Evolutionary conservation across 2,797 vertebrate genomes (phyloP).

Genomic region (Amazona ochrocephala): DNA sequence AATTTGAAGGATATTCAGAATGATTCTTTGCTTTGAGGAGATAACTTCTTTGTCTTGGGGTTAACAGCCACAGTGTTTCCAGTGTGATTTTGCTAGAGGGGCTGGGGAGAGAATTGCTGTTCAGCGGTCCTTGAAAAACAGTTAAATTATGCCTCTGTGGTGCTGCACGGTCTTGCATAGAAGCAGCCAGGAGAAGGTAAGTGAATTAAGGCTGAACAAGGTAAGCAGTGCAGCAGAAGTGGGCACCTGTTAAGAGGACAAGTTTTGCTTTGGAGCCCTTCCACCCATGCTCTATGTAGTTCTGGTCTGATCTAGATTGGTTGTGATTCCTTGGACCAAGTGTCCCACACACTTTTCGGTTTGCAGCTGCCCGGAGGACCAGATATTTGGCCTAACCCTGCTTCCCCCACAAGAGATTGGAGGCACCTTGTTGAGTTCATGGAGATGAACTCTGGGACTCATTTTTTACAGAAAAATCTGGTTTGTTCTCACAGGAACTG

Average conservation of each 20-base stretch:
- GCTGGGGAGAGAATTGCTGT: background rate
- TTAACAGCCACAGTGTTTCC: background rate
- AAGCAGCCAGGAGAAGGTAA: background rate
- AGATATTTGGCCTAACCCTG: background rate
- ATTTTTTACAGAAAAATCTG: background rate
- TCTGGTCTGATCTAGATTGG: background rate
- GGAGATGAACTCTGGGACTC: background rate
- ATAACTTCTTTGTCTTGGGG: background rate
- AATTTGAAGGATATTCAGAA: background rate
- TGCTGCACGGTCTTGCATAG: background rate
- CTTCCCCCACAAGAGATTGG: background rate
- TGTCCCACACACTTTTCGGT: background rate
- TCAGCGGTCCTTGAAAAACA: background rate
- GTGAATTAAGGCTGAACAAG: background rate
- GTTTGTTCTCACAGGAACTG: background rate
- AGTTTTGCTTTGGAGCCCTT: background rate
- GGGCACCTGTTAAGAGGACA: background rate
- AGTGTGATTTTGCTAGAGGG: background rate
- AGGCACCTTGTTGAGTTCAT: background rate
- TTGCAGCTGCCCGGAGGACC: background rate
- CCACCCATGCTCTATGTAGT: background rate
- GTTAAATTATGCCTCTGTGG: background rate
- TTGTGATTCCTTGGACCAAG: background rate
- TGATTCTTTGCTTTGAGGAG: background rate
- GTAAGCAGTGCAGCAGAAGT: background rate